Conservation (phyloP, 2,113 vertebrate species). For the Myrmecobius fasciatus region DNA sequence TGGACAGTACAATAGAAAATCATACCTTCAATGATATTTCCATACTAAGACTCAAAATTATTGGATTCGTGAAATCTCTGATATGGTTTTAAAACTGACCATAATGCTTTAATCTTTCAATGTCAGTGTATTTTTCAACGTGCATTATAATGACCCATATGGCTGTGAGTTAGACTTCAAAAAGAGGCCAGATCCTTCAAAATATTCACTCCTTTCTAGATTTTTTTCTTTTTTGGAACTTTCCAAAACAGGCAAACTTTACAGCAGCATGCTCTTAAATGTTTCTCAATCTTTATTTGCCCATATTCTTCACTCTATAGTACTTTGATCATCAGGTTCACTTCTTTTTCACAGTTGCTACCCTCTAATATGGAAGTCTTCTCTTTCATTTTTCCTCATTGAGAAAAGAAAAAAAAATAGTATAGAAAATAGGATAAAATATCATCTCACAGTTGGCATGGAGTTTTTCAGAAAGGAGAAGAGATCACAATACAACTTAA, state of each 20-base stretch:
- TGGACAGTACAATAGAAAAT: background rate
- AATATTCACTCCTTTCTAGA: background rate
- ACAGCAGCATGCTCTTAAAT: background rate
- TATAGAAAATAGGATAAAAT: background rate
- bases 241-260: background rate
- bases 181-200: background rate
- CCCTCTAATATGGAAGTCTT: background rate
- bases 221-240: background rate
- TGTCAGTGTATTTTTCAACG: background rate
- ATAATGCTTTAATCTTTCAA: background rate
- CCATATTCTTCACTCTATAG: background rate
- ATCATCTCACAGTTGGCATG: background rate
- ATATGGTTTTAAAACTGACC: conserved; percentile 38
- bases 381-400: background rate
- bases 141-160: conserved; percentile 21
- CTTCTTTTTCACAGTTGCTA: conserved; percentile 30
- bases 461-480: background rate
- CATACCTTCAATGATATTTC: background rate
- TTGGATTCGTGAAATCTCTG: background rate
- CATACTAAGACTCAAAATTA: background rate
- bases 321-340: background rate
- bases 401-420: background rate
- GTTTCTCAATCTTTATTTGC: background rate
- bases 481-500: background rate
- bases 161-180: conserved; percentile 5